Evolutionary conservation across 2,113 vertebrate genomes (phyloP).

Genomic region (Pachycephala philippinensis): DNA sequence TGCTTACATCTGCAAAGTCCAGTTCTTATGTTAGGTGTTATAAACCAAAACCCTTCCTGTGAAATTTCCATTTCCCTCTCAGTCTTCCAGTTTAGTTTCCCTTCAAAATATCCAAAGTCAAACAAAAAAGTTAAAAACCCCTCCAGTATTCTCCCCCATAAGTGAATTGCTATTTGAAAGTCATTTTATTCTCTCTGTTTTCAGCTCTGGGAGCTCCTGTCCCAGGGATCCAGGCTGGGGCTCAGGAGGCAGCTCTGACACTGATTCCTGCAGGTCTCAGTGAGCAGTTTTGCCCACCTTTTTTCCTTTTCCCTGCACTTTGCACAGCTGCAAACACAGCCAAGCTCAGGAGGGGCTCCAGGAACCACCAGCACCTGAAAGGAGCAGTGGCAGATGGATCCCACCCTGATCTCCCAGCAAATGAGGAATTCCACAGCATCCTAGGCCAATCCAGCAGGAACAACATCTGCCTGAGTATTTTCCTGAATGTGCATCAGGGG

Average conservation of each 20-base stretch:
- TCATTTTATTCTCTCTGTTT: background rate
- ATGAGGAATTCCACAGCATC: background rate
- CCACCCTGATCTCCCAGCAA: background rate
- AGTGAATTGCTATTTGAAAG: background rate
- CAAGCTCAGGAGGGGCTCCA: background rate
- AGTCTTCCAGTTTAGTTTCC: background rate
- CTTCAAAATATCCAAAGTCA: background rate
- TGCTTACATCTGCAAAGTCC: fast-evolving
- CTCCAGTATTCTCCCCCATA: background rate
- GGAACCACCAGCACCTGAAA: background rate
- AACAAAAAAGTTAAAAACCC: background rate
- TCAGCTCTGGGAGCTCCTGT: background rate
- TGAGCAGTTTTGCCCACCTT: background rate
- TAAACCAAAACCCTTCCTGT: background rate
- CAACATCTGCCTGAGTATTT: background rate
- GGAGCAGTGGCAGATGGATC: background rate
- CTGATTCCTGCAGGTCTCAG: fast-evolving
- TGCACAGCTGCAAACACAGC: background rate
- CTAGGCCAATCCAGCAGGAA: background rate
- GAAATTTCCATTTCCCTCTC: background rate
- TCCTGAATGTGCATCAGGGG: background rate
- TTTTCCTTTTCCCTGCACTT: background rate
- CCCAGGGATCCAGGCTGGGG: fast-evolving
- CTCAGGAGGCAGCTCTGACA: background rate
- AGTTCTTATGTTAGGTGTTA: background rate